A percentile compares a stretch with the other conserved stretches of the same genome.
Evolutionary conservation across 2,113 vertebrate species (phyloP).

Genomic region (Oreamnos americanus): DNA sequence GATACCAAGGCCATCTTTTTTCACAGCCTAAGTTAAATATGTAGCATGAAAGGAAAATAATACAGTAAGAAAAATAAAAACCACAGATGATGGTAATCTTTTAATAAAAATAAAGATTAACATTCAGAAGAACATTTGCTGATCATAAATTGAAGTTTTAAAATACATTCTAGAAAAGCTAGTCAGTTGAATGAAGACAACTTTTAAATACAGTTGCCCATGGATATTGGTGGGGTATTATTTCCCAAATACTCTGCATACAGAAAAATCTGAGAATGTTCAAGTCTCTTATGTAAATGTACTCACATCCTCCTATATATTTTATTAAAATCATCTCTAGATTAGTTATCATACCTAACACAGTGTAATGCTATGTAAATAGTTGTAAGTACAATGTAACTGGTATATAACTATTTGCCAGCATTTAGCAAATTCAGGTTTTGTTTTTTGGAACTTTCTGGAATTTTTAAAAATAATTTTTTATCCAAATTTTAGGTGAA

Average conservation of each 20-base stretch:
- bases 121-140: not conserved
- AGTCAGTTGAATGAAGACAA: not conserved
- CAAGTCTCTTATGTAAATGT: not conserved
- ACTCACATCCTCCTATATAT: not conserved
- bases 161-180: not conserved
- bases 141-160: not conserved
- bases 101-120: not conserved
- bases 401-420: not conserved
- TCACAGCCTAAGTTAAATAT: not conserved
- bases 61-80: not conserved
- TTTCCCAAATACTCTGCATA: not conserved
- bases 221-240: not conserved
- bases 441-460: not conserved
- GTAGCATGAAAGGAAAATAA: not conserved
- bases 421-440: not conserved
- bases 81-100: not conserved
- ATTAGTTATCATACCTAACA: not conserved
- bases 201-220: not conserved
- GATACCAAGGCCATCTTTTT: not conserved
- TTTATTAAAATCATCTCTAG: not conserved
- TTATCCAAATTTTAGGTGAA: not conserved
- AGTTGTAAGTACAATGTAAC: not conserved
- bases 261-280: not conserved
- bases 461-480: not conserved
- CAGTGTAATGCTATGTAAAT: not conserved